Conservation (phyloP, 2,888 invertebrate genomes). For the Drosophila yooni region DNA sequence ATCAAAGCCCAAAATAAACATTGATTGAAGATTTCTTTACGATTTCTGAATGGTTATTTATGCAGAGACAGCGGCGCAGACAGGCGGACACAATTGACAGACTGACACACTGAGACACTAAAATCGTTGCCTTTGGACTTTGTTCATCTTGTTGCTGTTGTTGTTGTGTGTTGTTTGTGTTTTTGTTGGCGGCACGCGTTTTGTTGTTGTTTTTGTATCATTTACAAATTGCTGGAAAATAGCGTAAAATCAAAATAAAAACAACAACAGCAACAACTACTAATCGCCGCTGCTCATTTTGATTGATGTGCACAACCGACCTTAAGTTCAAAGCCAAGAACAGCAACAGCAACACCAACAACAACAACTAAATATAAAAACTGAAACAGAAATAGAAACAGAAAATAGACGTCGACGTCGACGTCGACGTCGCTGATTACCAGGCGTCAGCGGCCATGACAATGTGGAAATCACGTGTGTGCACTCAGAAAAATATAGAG, state of each 20-base stretch:
- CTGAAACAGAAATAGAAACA: constrained; percentile 16
- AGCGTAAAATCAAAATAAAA: constrained; percentile 62
- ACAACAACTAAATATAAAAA: constrained; percentile 8
- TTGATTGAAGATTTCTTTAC: constrained; percentile 82
- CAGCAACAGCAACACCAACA: constrained; percentile 32
- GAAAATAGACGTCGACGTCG: constrained; percentile 21
- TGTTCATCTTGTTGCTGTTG: constrained; percentile 34
- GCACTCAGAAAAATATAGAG: constrained; percentile 3
- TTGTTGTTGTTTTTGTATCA: constrained; percentile 65
- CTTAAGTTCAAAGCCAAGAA: constrained; percentile 81
- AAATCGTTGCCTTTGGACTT: constrained; percentile 66
- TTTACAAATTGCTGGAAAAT: constrained; percentile 79
- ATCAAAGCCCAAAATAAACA: constrained; percentile 76
- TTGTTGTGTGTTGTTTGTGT: constrained; percentile 24
- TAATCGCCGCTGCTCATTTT: constrained; percentile 69
- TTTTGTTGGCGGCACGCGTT: constrained; percentile 58
- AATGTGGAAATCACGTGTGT: constrained; percentile 64
- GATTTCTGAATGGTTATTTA: constrained; percentile 82
- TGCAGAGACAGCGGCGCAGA: constrained; percentile 69
- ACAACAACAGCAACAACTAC: constrained; percentile 33
- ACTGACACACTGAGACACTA: constrained; percentile 82
- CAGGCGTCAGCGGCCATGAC: constrained; percentile 75
- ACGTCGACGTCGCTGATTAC: constrained; percentile 57
- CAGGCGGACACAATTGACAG: constrained; percentile 72
- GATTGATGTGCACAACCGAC: constrained; percentile 72